A percentile compares a stretch with the other conserved stretches of the same genome.
These are phyloP conservation scores for Anneissia japonica DNA, from an alignment of 35 echinoderm and acorn worm species.

Conservation along the genomic window DNA sequence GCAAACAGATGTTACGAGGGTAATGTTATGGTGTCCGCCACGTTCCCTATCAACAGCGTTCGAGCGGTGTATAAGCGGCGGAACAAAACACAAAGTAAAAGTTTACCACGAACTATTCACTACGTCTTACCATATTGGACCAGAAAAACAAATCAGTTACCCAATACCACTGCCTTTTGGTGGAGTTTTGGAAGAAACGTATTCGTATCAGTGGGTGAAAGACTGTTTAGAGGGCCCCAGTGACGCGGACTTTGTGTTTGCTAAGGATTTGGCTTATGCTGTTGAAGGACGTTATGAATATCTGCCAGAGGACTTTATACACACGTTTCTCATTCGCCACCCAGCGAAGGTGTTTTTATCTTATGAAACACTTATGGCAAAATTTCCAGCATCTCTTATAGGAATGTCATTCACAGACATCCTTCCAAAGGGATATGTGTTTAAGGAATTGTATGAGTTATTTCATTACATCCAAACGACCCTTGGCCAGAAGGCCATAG, in stretches of 20 bases:
- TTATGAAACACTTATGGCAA: constrained; percentile 11
- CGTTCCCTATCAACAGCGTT: constrained; percentile 27
- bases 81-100: background rate
- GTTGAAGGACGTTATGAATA: constrained; percentile 20
- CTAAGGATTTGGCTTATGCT: constrained; percentile 23
- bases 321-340: constrained; percentile 38
- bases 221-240: background rate
- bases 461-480: too few species aligned
- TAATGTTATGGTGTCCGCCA: constrained; percentile 45
- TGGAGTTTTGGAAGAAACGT: background rate
- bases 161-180: background rate
- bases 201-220: constrained; percentile 1
- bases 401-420: too few species aligned
- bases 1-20: too few species aligned
- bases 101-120: constrained; percentile 40
- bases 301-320: constrained; percentile 20
- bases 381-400: too few species aligned
- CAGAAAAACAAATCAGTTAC: constrained; percentile 1
- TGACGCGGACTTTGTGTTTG: constrained; percentile 5
- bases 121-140: constrained; percentile 2
- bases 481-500: constrained; percentile 14
- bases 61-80: constrained; percentile 26
- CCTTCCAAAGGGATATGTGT: too few species aligned
- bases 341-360: constrained; percentile 34
- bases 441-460: too few species aligned